Evolutionary conservation across 1,140 invertebrate genomes (phyloP).

Genomic region (Trichoplusia ni): DNA sequence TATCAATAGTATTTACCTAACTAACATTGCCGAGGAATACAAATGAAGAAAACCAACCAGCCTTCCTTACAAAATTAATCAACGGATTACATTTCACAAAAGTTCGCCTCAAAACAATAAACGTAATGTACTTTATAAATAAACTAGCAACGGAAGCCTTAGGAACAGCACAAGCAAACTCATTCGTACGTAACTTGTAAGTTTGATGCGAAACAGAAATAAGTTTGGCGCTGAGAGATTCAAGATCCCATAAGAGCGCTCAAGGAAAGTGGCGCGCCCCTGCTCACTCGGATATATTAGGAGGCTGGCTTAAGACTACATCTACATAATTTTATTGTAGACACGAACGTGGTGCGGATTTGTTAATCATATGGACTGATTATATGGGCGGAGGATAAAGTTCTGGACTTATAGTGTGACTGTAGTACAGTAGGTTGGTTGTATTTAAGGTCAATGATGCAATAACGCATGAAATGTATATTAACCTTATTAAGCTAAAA

Average conservation of each 20-base stretch:
- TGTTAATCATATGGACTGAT: conserved; percentile 18
- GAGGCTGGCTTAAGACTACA: conserved; percentile 1
- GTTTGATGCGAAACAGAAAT: conserved; percentile 32
- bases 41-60: too few species aligned
- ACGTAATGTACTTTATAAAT: not conserved
- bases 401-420: too few species aligned
- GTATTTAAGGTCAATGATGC: too few species aligned
- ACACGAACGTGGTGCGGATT: conserved; percentile 7
- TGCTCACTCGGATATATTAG: conserved; percentile 20
- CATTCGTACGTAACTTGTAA: conserved; percentile 25
- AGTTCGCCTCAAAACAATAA: not conserved
- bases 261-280: conserved; percentile 28
- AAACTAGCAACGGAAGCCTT: not conserved
- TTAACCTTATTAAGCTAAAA: too few species aligned
- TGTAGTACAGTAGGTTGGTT: too few species aligned
- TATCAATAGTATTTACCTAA: too few species aligned
- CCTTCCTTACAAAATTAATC: too few species aligned
- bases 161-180: not conserved
- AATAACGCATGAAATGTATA: too few species aligned
- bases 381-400: not conserved
- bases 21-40: too few species aligned
- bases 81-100: too few species aligned
- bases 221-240: conserved; percentile 33
- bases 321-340: conserved; percentile 20
- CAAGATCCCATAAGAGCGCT: conserved; percentile 35